A percentile compares a stretch with the other conserved stretches of the same genome.
Conservation (phyloP, 2,797 vertebrate species). For the Danio albolineatus region DNA sequence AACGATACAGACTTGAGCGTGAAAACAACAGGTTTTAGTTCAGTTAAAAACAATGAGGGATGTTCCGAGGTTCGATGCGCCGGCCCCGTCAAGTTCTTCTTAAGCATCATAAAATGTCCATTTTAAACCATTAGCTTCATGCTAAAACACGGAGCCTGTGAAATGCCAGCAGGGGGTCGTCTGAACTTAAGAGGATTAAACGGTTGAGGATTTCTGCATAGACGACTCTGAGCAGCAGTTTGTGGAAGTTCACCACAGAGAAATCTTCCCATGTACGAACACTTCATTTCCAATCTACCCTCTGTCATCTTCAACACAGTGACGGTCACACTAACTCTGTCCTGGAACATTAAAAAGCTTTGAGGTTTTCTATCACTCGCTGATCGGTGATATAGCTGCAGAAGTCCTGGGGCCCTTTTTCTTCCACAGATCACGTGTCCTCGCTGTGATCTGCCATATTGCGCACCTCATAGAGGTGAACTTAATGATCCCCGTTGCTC, state of each 20-base stretch:
- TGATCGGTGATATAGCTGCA: conserved; percentile 36
- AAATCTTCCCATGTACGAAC: background rate
- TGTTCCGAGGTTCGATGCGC: too few relatives aligned
- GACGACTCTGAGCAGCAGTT: conserved; percentile 41
- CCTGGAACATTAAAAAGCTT: conserved; percentile 44
- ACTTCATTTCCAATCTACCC: conserved; percentile 1
- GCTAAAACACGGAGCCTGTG: conserved; percentile 11
- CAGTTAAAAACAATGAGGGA: conserved; percentile 17
- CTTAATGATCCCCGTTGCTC: conserved; percentile 84
- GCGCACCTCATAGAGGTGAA: conserved; percentile 75
- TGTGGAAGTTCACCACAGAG: conserved; percentile 9
- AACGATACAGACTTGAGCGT: background rate
- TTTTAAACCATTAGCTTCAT: background rate
- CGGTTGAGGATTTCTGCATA: conserved; percentile 51
- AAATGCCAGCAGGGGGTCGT: conserved; percentile 8
- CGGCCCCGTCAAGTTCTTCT: background rate
- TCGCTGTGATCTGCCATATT: conserved; percentile 49
- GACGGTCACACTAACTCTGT: conserved; percentile 35
- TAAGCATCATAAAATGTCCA: background rate
- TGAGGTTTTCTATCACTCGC: conserved; percentile 35
- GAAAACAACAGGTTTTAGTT: conserved; percentile 49
- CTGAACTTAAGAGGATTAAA: conserved; percentile 29
- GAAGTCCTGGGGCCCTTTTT: conserved; percentile 35
- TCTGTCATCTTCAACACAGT: conserved; percentile 43
- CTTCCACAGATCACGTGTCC: conserved; percentile 43